Percentiles rank a stretch among this genome's conserved stretches.
Evolutionary conservation across 1,140 invertebrate species (phyloP).

Genomic region (Cheumatopsyche charites): DNA sequence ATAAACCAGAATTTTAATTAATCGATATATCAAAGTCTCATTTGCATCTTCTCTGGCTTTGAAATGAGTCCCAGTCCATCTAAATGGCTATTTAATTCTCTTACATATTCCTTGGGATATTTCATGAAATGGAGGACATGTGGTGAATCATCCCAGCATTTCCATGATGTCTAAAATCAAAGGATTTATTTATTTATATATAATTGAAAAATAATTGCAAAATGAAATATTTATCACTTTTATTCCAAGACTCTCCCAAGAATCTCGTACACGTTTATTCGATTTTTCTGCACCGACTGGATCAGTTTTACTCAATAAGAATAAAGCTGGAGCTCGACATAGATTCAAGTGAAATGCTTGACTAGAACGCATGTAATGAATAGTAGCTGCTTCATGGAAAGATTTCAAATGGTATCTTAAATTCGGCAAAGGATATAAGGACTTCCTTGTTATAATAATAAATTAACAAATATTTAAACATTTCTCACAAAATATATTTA

Average conservation of each 20-base stretch:
- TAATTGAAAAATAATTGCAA: neutral
- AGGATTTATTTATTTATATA: neutral
- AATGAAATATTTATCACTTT: neutral
- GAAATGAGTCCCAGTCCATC: constrained; percentile 4
- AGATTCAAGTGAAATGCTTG: constrained; percentile 66
- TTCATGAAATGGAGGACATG: constrained; percentile 14
- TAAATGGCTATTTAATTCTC: neutral
- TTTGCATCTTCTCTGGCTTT: constrained; percentile 12
- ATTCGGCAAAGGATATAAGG: neutral
- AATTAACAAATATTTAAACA: constrained; percentile 21
- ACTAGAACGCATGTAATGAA: constrained; percentile 81
- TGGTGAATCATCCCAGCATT: constrained; percentile 27
- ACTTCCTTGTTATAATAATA: neutral
- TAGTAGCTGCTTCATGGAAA: constrained; percentile 77
- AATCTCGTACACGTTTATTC: neutral
- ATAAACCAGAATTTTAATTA: no score
- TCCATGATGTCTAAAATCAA: constrained; percentile 10
- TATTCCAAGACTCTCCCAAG: constrained; percentile 13
- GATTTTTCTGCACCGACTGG: constrained; percentile 16
- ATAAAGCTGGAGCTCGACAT: constrained; percentile 2
- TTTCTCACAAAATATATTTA: constrained; percentile 12
- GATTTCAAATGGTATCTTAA: constrained; percentile 76
- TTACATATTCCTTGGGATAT: constrained; percentile 18
- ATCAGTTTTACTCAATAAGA: constrained; percentile 23
- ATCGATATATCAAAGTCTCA: constrained; percentile 10